Percentiles rank a stretch among this genome's conserved stretches.
These are phyloP conservation scores for Drosophila gunungcola DNA, from an alignment of 1,140 invertebrate genomes.

Conservation along the genomic window DNA sequence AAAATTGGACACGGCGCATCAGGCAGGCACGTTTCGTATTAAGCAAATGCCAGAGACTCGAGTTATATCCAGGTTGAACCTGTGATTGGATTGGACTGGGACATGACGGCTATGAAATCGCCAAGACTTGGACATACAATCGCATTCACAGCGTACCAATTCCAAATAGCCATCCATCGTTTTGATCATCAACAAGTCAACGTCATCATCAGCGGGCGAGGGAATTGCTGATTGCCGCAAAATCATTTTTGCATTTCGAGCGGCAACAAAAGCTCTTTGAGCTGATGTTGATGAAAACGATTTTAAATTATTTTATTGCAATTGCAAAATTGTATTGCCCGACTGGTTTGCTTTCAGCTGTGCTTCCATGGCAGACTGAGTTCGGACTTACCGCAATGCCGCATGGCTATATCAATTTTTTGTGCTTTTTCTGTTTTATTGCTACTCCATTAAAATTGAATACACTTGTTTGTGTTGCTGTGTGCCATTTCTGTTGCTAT, in stretches of 20 bases:
- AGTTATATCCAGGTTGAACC: conserved; percentile 45
- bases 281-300: conserved; percentile 82
- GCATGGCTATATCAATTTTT: conserved; percentile 68
- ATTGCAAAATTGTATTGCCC: conserved; percentile 77
- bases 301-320: conserved; percentile 84
- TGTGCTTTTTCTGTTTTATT: conserved; percentile 80
- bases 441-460: conserved; percentile 83
- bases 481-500: conserved; percentile 42
- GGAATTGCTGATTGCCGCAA: conserved; percentile 65
- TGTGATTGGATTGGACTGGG: conserved; percentile 69
- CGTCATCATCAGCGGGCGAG: conserved; percentile 29
- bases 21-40: conserved; percentile 78
- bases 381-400: conserved; percentile 22
- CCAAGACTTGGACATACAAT: conserved; percentile 24
- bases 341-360: conserved; percentile 36
- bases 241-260: conserved; percentile 70
- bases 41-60: conserved; percentile 57
- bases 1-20: conserved; percentile 79
- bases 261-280: conserved; percentile 67
- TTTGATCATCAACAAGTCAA: conserved; percentile 60
- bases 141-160: conserved; percentile 79
- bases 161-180: conserved; percentile 76
- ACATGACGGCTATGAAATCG: conserved; percentile 50
- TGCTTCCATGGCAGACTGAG: conserved; percentile 23
- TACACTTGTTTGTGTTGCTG: conserved; percentile 68